Base-by-base conservation (phyloP, 2,888 invertebrate genomes). In the Cinara cedri region DNA sequence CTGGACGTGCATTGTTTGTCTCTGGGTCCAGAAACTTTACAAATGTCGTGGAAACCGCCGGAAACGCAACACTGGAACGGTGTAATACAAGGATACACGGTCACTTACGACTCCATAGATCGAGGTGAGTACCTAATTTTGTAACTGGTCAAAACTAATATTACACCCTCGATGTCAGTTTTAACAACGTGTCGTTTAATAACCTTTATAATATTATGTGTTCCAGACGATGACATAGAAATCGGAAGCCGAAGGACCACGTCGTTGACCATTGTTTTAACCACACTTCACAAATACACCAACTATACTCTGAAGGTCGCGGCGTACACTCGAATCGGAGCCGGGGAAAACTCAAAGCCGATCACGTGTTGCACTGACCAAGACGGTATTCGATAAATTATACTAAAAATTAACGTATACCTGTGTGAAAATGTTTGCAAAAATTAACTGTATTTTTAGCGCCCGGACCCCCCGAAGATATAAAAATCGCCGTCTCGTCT, bases 291-390 rank as follows among this genome's bases (percentile, higher is more conserved):
- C 84, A 92, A 91, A 84, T 93, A 89, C 85, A 91, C 93, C 49
- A 94, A 94, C 86, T 94, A 94, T 86, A 93, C 92, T 84, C 88
- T 94, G 81, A 92, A 93, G 86, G 92, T 94, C 13, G 85, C 93
- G 84, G 93, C 93, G 0, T 92, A 89, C 85, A 94, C 93, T 0
- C 88, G 92, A 84, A 90, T 92, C 83, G 94, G 94, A 0, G 93
- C 93, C 84, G 93, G 93, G 2, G 88, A 90, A 8, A 86, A 90
- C 81, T 91, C 92, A 51, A 87, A 88, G 81, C 89, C 92, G 0
- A 88, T 90, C 51, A 92, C 89, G 85, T 92, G 93, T 84, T 90
- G 90, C 83, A 94, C 93, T 2, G 91, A 92, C 83, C 93, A 93
- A 87, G 93, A 94, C 86, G 90, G 92, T 92, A 86, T 54, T 49